A percentile compares a stretch with the other conserved stretches of the same genome.
Conservation (phyloP, 2,797 vertebrate genomes). For the Distichodus sexfasciatus region DNA sequence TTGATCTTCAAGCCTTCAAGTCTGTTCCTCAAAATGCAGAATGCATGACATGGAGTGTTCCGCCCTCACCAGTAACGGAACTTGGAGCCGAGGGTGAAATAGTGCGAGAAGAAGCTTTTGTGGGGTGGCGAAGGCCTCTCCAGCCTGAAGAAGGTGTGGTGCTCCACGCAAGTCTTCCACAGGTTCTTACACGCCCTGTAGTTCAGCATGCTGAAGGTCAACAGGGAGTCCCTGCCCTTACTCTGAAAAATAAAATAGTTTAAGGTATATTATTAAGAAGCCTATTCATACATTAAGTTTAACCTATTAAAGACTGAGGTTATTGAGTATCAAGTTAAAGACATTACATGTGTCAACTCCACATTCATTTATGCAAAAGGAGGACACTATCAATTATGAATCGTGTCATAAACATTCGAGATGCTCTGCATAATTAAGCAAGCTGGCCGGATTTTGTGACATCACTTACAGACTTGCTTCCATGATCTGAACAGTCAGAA, state of each 20-base stretch:
- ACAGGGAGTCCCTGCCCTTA: slow-evolving; percentile 87
- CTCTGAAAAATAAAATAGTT: slow-evolving; percentile 75
- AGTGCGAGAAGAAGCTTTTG: slow-evolving; percentile 98
- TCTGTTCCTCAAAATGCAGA: neutral
- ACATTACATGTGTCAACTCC: neutral
- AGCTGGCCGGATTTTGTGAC: neutral
- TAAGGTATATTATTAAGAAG: too few relatives aligned
- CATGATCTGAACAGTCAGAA: neutral
- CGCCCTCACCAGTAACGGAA: slow-evolving; percentile 93
- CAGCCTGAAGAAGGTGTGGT: slow-evolving; percentile 97
- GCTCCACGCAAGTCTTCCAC: slow-evolving; percentile 97
- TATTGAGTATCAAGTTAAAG: neutral
- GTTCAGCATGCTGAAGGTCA: slow-evolving; percentile 98
- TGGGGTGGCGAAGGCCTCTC: slow-evolving; percentile 91
- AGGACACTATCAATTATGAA: slow-evolving; percentile 1
- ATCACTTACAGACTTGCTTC: neutral
- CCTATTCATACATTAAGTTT: too few relatives aligned
- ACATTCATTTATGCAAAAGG: slow-evolving; percentile 14
- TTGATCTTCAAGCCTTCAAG: too few relatives aligned
- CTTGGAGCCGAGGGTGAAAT: slow-evolving; percentile 97
- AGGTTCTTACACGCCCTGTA: slow-evolving; percentile 97
- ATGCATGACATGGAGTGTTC: too few relatives aligned
- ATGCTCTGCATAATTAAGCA: neutral
- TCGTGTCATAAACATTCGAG: slow-evolving; percentile 5
- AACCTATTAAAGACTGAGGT: neutral